Conservation (phyloP, 1,140 invertebrate species). For the Bombus sylvicola region DNA sequence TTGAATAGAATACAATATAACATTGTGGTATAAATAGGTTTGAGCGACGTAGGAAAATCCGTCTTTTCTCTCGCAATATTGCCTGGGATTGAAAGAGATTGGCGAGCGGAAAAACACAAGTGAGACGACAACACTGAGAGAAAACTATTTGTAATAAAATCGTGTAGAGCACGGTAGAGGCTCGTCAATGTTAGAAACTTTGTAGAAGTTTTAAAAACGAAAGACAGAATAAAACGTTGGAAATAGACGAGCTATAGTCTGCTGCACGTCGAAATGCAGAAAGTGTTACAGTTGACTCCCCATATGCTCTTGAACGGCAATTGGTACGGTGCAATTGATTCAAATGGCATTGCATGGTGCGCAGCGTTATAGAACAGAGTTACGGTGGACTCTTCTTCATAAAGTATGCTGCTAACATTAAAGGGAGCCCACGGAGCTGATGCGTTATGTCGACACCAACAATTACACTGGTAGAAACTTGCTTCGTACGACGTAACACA, state of each 20-base stretch:
- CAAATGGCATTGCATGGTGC: conserved; percentile 51
- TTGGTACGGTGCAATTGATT: conserved; percentile 50
- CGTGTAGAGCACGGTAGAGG: not conserved
- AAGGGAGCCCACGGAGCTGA: not conserved
- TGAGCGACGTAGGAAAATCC: not conserved
- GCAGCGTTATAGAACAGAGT: conserved; percentile 27
- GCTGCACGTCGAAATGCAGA: conserved; percentile 3
- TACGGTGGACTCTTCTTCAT: conserved; percentile 42
- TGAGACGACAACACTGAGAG: not conserved
- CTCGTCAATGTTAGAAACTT: not conserved
- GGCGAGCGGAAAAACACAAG: not conserved
- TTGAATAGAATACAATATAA: not conserved
- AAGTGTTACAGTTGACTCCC: not conserved
- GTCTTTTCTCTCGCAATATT: not conserved
- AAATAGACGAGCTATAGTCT: not conserved
- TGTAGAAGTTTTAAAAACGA: not conserved
- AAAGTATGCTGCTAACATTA: not conserved
- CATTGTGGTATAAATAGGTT: not conserved
- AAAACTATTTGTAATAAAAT: not conserved
- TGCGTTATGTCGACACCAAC: not conserved
- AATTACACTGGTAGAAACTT: not conserved
- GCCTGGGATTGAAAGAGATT: not conserved
- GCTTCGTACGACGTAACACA: not conserved
- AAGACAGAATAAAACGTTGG: not conserved
- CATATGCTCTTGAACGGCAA: conserved; percentile 29